Conservation (phyloP, 2,113 vertebrate genomes). For the Athene cunicularia region DNA sequence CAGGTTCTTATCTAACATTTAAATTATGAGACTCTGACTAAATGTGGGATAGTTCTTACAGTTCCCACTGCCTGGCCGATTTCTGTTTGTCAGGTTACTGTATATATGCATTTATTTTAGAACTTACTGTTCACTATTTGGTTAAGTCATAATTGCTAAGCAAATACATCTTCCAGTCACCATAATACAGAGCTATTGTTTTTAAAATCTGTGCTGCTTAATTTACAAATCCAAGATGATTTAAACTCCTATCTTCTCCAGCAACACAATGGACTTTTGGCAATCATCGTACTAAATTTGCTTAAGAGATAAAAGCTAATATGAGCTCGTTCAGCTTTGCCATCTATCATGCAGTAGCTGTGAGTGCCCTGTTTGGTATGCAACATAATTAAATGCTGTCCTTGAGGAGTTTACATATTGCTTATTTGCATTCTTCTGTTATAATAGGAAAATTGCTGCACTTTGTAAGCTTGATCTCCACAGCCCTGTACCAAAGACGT, state of each 20-base stretch:
- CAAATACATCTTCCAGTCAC: neutral
- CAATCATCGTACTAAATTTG: neutral
- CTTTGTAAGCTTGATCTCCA: neutral
- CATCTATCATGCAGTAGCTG: neutral
- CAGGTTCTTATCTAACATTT: neutral
- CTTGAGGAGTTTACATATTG: neutral
- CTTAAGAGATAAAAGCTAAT: neutral
- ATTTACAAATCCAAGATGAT: slow-evolving; percentile 2
- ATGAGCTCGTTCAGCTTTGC: neutral
- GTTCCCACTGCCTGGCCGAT: neutral
- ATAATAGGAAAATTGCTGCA: neutral
- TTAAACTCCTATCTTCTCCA: neutral
- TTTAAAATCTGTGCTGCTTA: neutral
- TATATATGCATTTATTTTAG: neutral
- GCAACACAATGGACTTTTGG: neutral
- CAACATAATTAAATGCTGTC: slow-evolving; percentile 6
- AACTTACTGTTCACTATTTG: neutral
- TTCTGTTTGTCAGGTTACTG: neutral
- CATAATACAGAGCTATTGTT: neutral
- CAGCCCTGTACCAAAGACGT: neutral
- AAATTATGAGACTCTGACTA: neutral
- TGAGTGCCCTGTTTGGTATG: neutral
- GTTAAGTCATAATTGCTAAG: neutral
- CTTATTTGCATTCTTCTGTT: neutral
- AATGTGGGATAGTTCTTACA: neutral